Percentiles rank a stretch among this genome's conserved stretches.
phyloP scores from a whole-genome alignment of 2,797 vertebrate genomes.

The Sebastiscus tertius region DNA sequence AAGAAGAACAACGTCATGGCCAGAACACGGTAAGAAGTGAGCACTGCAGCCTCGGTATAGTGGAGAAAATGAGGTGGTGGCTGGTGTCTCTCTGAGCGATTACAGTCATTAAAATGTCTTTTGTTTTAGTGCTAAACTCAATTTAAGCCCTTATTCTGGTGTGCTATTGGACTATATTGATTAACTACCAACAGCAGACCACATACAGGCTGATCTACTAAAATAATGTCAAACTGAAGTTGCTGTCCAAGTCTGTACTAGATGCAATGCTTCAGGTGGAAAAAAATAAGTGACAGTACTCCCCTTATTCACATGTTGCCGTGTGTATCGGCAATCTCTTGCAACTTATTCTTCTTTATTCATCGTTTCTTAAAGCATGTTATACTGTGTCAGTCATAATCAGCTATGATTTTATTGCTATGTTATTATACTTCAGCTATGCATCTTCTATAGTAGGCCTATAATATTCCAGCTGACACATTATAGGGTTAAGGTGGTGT shows the following conservation, averaged over 20 bases:
- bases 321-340: too few species aligned
- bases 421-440: too few species aligned
- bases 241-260: background rate
- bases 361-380: too few species aligned
- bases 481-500: too few species aligned
- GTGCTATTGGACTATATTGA: background rate
- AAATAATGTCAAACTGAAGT: background rate
- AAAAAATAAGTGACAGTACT: too few species aligned
- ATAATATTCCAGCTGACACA: too few species aligned
- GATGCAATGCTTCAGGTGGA: background rate
- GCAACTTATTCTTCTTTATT: too few species aligned
- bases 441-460: too few species aligned
- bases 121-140: background rate
- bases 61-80: background rate
- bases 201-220: background rate
- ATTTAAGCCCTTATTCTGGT: background rate
- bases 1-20: slow-evolving; percentile 99
- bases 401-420: too few species aligned
- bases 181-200: background rate
- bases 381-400: too few species aligned
- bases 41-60: background rate
- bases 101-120: background rate
- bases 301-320: too few species aligned
- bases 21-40: slow-evolving; percentile 90
- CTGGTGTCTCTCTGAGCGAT: background rate